Conservation (phyloP, 2,797 vertebrate genomes). For the Podarcis siculus region DNA sequence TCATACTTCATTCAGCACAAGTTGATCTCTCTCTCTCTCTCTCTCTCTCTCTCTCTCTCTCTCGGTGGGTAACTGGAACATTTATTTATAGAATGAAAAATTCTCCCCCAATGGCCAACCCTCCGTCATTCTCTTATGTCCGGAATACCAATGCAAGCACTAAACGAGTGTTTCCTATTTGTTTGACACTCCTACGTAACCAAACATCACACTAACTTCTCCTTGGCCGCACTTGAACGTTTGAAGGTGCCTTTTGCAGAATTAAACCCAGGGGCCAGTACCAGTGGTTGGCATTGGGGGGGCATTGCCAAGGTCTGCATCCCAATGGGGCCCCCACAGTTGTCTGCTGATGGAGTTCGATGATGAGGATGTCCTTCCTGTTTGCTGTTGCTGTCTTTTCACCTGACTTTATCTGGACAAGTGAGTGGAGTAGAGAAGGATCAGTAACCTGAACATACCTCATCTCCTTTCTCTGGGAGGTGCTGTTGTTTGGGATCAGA, state of each 20-base stretch:
- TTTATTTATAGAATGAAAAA: conserved; percentile 26
- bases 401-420: not conserved
- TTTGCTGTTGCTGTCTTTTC: not conserved
- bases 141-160: conserved; percentile 2
- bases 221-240: not conserved
- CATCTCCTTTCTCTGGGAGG: not conserved
- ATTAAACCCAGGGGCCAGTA: not conserved
- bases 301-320: not conserved
- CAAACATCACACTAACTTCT: not conserved
- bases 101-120: conserved; percentile 9
- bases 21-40: no score
- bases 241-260: not conserved
- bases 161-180: not conserved
- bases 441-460: not conserved
- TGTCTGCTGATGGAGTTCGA: fast-evolving
- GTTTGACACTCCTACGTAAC: conserved; percentile 2
- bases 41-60: no score
- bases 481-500: not conserved
- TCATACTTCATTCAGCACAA: not conserved
- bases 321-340: not conserved
- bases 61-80: not conserved
- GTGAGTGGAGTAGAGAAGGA: not conserved
- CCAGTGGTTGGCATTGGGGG: not conserved
- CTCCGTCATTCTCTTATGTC: not conserved
- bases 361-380: not conserved